Percentiles rank a stretch among this genome's conserved stretches.
phyloP scores from a whole-genome alignment of 2,113 vertebrate genomes.

The Oreocharis arfaki region DNA sequence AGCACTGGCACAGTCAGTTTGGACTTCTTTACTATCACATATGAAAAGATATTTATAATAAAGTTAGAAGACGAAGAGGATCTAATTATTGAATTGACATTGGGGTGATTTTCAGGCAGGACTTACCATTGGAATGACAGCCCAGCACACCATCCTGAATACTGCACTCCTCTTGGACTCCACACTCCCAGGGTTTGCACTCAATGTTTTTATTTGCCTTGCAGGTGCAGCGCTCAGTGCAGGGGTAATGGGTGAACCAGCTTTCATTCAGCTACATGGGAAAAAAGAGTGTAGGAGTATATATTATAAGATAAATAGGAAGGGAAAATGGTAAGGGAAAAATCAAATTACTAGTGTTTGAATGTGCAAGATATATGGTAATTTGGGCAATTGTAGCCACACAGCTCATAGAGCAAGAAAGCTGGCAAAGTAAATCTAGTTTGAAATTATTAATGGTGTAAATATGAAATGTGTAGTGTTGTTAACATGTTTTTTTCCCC shows the following conservation, averaged over 20 bases:
- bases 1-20: neutral
- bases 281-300: neutral
- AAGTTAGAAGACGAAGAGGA: neutral
- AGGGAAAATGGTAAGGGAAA: neutral
- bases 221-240: conserved; percentile 81
- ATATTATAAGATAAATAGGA: neutral
- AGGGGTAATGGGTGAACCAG: conserved; percentile 77
- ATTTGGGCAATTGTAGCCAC: neutral
- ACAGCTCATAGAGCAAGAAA: neutral
- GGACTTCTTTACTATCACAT: neutral
- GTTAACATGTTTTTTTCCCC: neutral
- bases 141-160: conserved; percentile 79
- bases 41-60: neutral
- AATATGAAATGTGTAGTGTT: neutral
- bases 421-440: neutral
- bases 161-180: conserved; percentile 78
- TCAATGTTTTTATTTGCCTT: conserved; percentile 45
- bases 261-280: conserved; percentile 72
- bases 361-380: neutral
- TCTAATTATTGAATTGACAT: neutral
- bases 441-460: neutral
- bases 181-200: conserved; percentile 81
- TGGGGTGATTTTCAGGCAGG: neutral
- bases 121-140: conserved; percentile 82
- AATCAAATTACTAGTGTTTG: neutral